A percentile compares a stretch with the other conserved stretches of the same genome.
Conservation (phyloP, 2,888 invertebrate genomes). For the Ectemnius lituratus region DNA sequence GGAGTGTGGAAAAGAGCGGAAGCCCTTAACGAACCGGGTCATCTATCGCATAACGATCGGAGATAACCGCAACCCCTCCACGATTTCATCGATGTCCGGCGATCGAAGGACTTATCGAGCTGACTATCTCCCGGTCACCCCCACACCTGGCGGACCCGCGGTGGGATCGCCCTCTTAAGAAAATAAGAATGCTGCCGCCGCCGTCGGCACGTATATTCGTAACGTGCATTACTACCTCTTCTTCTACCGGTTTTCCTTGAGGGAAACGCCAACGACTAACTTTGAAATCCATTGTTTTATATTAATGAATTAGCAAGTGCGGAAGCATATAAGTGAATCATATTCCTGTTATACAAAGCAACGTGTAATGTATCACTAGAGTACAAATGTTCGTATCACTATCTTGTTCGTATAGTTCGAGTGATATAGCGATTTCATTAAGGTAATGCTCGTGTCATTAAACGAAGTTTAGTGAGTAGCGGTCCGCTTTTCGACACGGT, state of each 20-base stretch:
- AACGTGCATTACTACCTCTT: too few relatives aligned
- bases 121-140: conserved; percentile 64
- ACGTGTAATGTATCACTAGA: too few relatives aligned
- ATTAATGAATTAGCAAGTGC: too few relatives aligned
- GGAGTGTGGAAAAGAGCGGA: conserved; percentile 50
- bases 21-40: conserved; percentile 68
- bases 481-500: background rate
- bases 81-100: conserved; percentile 65
- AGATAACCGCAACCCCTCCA: conserved; percentile 40
- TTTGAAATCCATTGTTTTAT: too few relatives aligned
- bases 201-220: too few relatives aligned
- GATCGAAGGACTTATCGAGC: conserved; percentile 62
- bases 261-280: too few relatives aligned
- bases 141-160: conserved; percentile 64
- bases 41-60: conserved; percentile 62
- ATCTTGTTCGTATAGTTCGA: too few relatives aligned
- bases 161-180: conserved; percentile 30
- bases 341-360: too few relatives aligned
- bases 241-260: too few relatives aligned
- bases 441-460: background rate
- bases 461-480: background rate
- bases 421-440: background rate
- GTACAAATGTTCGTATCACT: too few relatives aligned
- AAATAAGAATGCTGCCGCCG: conserved; percentile 41
- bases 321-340: too few relatives aligned